These are phyloP conservation scores for Alviniconcha marisindica DNA, from an alignment of 1,140 invertebrate species.

Conservation along the genomic window DNA sequence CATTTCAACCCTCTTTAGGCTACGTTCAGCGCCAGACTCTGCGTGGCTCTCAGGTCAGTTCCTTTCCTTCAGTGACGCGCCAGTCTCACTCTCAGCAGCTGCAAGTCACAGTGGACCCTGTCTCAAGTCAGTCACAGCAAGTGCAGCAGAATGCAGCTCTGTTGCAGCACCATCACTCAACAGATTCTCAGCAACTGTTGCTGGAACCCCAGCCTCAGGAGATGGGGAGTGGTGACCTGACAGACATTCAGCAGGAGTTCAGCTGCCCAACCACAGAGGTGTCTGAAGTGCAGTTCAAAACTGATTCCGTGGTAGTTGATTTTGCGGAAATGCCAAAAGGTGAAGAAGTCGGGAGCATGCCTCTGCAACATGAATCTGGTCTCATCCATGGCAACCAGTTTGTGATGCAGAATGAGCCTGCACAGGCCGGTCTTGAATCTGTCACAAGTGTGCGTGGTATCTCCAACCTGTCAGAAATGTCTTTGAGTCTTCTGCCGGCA, in stretches of 20 bases:
- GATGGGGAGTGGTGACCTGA: background rate
- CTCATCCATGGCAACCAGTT: background rate
- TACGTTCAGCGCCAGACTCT: background rate
- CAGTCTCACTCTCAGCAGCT: background rate
- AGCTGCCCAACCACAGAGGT: background rate
- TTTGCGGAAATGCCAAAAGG: background rate
- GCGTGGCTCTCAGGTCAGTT: background rate
- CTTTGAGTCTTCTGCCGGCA: background rate
- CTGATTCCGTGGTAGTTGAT: background rate
- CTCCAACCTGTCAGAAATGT: background rate
- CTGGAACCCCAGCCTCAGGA: background rate
- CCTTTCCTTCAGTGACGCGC: background rate
- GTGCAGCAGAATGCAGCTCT: conserved; percentile 15
- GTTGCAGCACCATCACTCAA: background rate
- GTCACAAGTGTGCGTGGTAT: background rate
- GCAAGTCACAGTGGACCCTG: background rate
- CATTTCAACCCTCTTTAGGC: background rate
- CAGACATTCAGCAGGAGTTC: background rate
- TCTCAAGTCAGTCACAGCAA: conserved; percentile 10
- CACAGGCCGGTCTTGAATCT: background rate
- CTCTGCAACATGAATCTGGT: background rate
- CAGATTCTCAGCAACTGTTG: background rate
- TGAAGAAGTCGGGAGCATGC: background rate
- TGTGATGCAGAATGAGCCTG: conserved; percentile 7
- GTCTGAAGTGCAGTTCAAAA: background rate